Evolutionary conservation across 2,888 invertebrate species (phyloP).

Genomic region (Criorhina ranunculi): DNA sequence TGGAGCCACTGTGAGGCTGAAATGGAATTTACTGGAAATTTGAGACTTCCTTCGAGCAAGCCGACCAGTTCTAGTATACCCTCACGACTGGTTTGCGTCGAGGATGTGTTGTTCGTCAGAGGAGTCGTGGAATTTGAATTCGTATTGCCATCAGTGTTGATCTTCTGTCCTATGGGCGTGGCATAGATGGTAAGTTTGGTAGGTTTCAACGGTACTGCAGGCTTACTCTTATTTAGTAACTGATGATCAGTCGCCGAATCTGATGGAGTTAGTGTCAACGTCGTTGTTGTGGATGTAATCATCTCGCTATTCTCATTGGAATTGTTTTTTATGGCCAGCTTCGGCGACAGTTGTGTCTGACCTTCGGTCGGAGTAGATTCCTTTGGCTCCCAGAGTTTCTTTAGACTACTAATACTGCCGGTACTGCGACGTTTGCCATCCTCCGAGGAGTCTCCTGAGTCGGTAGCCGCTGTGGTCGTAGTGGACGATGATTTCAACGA

Average conservation of each 20-base stretch:
- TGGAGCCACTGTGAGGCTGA: conserved; percentile 90
- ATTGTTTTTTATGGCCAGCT: conserved; percentile 86
- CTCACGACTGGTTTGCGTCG: conserved; percentile 85
- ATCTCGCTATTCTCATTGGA: conserved; percentile 79
- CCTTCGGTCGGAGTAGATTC: conserved; percentile 82
- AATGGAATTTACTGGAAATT: conserved; percentile 85
- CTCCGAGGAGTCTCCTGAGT: conserved; percentile 74
- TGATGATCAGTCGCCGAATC: conserved; percentile 66
- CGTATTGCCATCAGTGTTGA: conserved; percentile 73
- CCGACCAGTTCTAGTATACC: conserved; percentile 89
- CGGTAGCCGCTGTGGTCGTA: conserved; percentile 65
- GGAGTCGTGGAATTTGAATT: conserved; percentile 63
- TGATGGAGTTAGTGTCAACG: conserved; percentile 70
- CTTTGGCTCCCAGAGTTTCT: conserved; percentile 96
- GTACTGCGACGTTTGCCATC: conserved; percentile 95
- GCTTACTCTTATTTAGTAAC: conserved; percentile 85
- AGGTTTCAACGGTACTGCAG: conserved; percentile 89
- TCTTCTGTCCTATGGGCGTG: conserved; percentile 87
- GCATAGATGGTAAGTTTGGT: conserved; percentile 90
- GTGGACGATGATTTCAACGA: conserved; percentile 64
- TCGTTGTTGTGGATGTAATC: conserved; percentile 77
- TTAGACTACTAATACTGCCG: conserved; percentile 95
- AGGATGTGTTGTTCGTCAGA: conserved; percentile 85
- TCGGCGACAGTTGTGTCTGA: conserved; percentile 83
- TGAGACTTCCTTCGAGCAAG: conserved; percentile 88